phyloP scores from a whole-genome alignment of 2,797 vertebrate genomes.

The Cyprinodon diabolis region DNA sequence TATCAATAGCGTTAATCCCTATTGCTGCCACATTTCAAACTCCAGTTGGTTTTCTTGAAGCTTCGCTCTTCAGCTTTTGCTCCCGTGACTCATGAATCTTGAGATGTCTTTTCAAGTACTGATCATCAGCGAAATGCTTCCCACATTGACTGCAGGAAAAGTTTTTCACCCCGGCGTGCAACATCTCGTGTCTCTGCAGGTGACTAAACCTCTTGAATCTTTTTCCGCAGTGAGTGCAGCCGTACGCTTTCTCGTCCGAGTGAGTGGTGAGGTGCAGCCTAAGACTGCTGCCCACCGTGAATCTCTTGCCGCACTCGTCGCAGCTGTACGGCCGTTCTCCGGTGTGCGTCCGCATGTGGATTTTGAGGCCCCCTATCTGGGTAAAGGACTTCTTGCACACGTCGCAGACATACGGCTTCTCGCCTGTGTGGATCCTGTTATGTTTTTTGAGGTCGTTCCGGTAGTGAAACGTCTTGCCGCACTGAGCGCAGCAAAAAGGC shows the following conservation, averaged over 20 bases:
- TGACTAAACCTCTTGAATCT: slow-evolving; percentile 79
- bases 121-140: slow-evolving; percentile 75
- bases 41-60: background rate
- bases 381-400: slow-evolving; percentile 82
- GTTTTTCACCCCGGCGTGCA: slow-evolving; percentile 78
- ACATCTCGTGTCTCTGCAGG: slow-evolving; percentile 80
- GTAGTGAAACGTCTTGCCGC: slow-evolving; percentile 79
- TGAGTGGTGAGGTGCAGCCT: slow-evolving; percentile 82
- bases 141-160: slow-evolving; percentile 68
- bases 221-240: slow-evolving; percentile 77
- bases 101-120: slow-evolving; percentile 73
- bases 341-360: slow-evolving; percentile 83
- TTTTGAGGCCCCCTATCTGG: slow-evolving; percentile 81
- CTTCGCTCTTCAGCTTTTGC: slow-evolving; percentile 25
- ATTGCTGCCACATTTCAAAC: background rate
- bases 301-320: slow-evolving; percentile 73
- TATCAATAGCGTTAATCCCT: no score
- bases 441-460: slow-evolving; percentile 81
- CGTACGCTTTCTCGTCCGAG: slow-evolving; percentile 79
- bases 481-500: slow-evolving; percentile 79
- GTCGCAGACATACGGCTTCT: slow-evolving; percentile 79
- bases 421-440: slow-evolving; percentile 80
- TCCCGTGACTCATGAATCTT: slow-evolving; percentile 64
- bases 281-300: slow-evolving; percentile 82
- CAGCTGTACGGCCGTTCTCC: slow-evolving; percentile 82